phyloP scores from a whole-genome alignment of 2,113 vertebrate species.

The Rhipidura dahli region DNA sequence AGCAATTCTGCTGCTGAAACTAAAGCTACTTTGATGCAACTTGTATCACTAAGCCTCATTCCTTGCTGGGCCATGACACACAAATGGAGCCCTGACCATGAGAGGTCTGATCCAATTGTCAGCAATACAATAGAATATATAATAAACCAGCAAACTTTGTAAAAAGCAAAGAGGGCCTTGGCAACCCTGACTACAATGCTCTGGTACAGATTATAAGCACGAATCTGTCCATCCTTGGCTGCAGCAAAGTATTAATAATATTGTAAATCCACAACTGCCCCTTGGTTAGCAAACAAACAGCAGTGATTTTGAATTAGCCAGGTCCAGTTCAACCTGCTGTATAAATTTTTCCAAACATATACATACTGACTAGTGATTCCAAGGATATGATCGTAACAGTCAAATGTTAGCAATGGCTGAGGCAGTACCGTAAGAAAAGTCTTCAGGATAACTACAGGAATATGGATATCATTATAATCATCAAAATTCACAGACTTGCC shows the following conservation, averaged over 20 bases:
- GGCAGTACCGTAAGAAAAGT: slow-evolving; percentile 86
- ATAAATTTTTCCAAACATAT: not conserved
- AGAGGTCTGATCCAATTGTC: not conserved
- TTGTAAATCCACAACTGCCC: not conserved
- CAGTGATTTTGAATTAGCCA: not conserved
- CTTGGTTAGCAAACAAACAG: not conserved
- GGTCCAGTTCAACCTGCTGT: not conserved
- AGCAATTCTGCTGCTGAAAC: not conserved
- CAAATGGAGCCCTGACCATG: not conserved
- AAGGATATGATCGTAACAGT: slow-evolving; percentile 75
- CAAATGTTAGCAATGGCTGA: slow-evolving; percentile 83
- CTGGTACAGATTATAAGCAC: not conserved
- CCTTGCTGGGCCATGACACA: not conserved
- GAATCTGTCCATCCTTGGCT: not conserved
- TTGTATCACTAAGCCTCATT: not conserved
- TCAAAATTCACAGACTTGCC: slow-evolving; percentile 85
- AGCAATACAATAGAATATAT: not conserved
- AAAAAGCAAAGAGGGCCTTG: not conserved
- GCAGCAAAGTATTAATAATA: not conserved
- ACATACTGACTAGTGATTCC: slow-evolving; percentile 77
- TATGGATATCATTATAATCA: slow-evolving; percentile 73
- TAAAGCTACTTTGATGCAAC: not conserved
- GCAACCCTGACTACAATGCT: not conserved
- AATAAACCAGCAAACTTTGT: not conserved
- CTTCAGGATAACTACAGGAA: slow-evolving; percentile 85